Base-by-base conservation (phyloP, 2,888 invertebrate species). In the Temnothorax rugatulus region DNA sequence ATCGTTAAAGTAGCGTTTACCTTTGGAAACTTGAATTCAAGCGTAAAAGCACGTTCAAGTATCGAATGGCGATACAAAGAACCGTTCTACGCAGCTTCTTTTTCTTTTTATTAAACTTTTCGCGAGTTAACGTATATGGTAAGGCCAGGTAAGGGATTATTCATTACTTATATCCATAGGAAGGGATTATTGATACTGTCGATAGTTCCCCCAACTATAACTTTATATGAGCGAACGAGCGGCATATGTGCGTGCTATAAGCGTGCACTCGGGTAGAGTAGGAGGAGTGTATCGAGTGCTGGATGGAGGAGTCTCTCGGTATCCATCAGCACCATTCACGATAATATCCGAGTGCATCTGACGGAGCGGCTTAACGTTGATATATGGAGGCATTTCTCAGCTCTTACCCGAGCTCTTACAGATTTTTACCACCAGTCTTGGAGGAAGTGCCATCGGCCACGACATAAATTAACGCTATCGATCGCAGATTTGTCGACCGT, bases 301-400 rank as follows among this genome's bases (percentile, higher is more conserved):
- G 81, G 89, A 88, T 82, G 87, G 88, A 91, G 87, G 90, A 89
- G 91, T 91, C 87, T 89, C 91, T 89, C 88, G 86, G 86, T 86
- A 92, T 93, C 92, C 89, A 91, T 91, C 91, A 90, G 87, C 88
- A 74, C 89, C 87, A 91, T 92, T 90, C 90, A 88, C 90, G 85
- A 89, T 89, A 92, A 92, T 91, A 92, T 92, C 89, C 85, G 86
- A 90, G 88, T 92, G 91, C 87, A 89, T 90, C 91, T 90, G 90
- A 89, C 88, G 85, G 89, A 86, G 84, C 88, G 89, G 91, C 89
- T 91, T 89, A 92, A 89, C 88, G 87, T 88, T 92, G 91, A 92
- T 92, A 90, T 92, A 92, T 92, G 90, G 90, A 87, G 85, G 88
- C 90, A 92, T 92, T 91, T 91, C 91, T 92, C 92, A 92, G 88